Base-by-base conservation (phyloP, 2,888 invertebrate species). In the Keiferia lycopersicella region DNA sequence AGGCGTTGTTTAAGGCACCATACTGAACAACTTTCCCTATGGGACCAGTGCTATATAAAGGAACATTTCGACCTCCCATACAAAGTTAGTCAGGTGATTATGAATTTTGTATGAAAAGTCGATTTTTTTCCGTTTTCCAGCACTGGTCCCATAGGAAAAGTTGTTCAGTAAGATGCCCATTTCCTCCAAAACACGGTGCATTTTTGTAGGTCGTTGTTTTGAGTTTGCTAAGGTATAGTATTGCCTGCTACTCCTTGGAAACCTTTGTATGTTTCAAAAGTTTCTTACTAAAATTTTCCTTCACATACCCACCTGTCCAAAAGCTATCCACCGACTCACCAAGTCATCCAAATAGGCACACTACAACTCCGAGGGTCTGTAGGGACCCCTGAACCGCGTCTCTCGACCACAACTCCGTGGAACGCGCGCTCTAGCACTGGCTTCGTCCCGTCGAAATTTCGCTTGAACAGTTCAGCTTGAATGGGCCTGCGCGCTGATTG, bases 401-500 rank as follows among this genome's bases (percentile, higher is more conserved):
- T 22, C 22, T 56, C 34, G 56, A 34, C 56, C 16, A 56, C n/a
- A 16, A 8, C 14, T 11, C 51, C 20, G 51, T n/a, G 4, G 34
- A 30, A 18, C 56, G 56, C 30, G 75, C 76, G 82, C 73, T 87
- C 89, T 26, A 34, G 50, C 30, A 61, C 61, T 86, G 83, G 79
- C 80, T 83, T 80, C 82, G 87, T 87, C 80, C 79, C 82, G 75
- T 87, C 91, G 89, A 93, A 92, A 56, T 86, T 89, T 87, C 88
- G 89, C 90, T 92, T 92, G 90, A 92, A 86, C 88, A 92, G 91
- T 87, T 88, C 84, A 87, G 87, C 88, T 91, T 95, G 95, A 95
- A 95, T 95, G 95, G 94, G 93, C 91, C 93, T 82, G 83, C 73
- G 76, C 78, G 74, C 81, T 78, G 86, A 95, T 95, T 95, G 95